These are phyloP conservation scores for Antennarius maculatus DNA, from an alignment of 2,797 vertebrate genomes.

Conservation along the genomic window DNA sequence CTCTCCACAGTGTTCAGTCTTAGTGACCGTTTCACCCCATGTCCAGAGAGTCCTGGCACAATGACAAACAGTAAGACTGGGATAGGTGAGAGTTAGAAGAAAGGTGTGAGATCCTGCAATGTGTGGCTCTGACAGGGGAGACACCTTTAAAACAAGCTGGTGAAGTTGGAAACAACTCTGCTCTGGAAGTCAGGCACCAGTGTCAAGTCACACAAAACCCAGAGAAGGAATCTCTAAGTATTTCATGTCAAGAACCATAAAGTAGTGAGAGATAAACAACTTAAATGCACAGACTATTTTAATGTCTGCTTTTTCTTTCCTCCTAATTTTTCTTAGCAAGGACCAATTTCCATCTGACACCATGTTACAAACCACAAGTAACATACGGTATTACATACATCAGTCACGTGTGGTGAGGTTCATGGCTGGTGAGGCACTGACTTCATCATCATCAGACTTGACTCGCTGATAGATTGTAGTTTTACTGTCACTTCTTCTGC, in stretches of 20 bases:
- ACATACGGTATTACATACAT: no score
- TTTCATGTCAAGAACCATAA: background rate
- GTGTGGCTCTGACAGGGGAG: background rate
- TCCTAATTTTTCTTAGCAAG: background rate
- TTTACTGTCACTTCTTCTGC: no score
- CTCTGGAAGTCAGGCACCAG: background rate
- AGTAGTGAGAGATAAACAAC: background rate
- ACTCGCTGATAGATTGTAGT: no score
- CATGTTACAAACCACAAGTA: no score
- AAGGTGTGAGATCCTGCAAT: background rate
- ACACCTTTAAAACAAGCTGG: background rate
- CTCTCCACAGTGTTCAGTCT: constrained; percentile 28
- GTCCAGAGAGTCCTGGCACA: constrained; percentile 3
- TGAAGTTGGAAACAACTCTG: background rate
- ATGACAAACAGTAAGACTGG: constrained; percentile 1
- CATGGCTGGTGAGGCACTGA: no score
- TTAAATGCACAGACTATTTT: background rate
- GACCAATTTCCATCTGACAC: no score
- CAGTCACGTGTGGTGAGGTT: no score
- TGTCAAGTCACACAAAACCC: background rate
- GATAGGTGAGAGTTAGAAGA: background rate
- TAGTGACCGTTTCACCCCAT: constrained; percentile 43
- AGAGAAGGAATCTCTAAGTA: no score
- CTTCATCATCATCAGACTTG: no score
- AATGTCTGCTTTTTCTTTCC: background rate